These are phyloP conservation scores for Sebastes itinus DNA, from an alignment of 2,797 vertebrate species.

Conservation along the genomic window DNA sequence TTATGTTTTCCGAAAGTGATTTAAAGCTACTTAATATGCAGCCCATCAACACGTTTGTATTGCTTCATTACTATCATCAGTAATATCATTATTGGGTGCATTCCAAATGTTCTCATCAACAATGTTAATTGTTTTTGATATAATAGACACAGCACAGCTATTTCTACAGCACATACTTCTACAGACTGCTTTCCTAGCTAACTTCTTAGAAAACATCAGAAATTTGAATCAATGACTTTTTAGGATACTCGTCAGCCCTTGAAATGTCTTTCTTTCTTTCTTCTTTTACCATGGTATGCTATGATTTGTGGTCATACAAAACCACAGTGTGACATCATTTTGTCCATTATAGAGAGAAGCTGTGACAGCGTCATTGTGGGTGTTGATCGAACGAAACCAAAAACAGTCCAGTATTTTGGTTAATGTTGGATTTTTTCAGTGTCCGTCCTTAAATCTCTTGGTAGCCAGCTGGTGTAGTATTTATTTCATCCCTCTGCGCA, in stretches of 20 bases:
- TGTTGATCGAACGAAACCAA: constrained; percentile 25
- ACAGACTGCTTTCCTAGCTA: not conserved
- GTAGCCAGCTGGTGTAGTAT: constrained; percentile 12
- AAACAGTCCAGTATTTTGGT: constrained; percentile 50
- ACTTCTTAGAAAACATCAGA: constrained; percentile 20
- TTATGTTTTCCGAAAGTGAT: constrained; percentile 9
- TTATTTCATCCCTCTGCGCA: constrained; percentile 96
- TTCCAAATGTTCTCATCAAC: constrained; percentile 28
- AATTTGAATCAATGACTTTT: constrained; percentile 16
- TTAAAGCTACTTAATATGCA: constrained; percentile 12
- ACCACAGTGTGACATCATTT: constrained; percentile 55
- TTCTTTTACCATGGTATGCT: not conserved
- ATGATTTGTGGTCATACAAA: constrained; percentile 27
- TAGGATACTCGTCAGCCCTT: constrained; percentile 62
- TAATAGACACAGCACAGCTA: constrained; percentile 38
- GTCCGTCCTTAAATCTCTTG: not conserved
- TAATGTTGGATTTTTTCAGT: constrained; percentile 12
- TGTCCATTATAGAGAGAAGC: constrained; percentile 28
- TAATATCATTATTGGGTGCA: constrained; percentile 27
- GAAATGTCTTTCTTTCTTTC: constrained; percentile 11
- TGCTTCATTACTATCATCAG: constrained; percentile 52
- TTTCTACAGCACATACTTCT: constrained; percentile 18
- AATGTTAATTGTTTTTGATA: constrained; percentile 29
- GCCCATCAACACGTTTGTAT: constrained; percentile 35
- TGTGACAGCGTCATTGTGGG: constrained; percentile 22